A percentile compares a stretch with the other conserved stretches of the same genome.
phyloP scores from a whole-genome alignment of 2,888 invertebrate species.

The Congeria kusceri region DNA sequence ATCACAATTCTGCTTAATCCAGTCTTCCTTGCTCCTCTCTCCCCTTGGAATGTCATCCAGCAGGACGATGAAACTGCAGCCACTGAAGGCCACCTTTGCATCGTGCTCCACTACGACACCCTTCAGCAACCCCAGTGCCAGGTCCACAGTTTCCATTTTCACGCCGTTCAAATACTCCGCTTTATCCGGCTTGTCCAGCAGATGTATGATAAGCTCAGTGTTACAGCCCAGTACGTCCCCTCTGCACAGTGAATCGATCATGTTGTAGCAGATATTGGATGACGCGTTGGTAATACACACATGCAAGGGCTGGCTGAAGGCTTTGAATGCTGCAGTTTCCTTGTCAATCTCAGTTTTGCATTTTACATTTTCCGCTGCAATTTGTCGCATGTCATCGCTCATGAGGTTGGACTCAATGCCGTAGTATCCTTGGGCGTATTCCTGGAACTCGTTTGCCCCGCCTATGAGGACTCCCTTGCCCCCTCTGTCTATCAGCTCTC shows the following conservation, averaged over 20 bases:
- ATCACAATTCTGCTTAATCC: conserved; percentile 76
- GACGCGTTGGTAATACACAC: conserved; percentile 83
- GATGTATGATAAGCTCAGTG: conserved; percentile 77
- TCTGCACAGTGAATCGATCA: conserved; percentile 74
- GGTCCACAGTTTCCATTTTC: conserved; percentile 81
- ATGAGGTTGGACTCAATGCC: conserved; percentile 79
- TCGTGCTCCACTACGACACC: conserved; percentile 72
- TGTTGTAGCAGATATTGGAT: conserved; percentile 75
- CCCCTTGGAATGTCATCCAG: conserved; percentile 73
- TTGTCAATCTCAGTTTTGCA: conserved; percentile 78
- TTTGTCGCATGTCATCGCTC: conserved; percentile 80
- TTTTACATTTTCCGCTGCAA: conserved; percentile 80
- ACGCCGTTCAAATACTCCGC: conserved; percentile 73
- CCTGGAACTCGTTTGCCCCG: conserved; percentile 85
- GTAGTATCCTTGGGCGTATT: conserved; percentile 84
- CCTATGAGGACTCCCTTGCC: conserved; percentile 85
- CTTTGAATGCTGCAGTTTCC: conserved; percentile 74
- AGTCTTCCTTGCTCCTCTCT: conserved; percentile 68
- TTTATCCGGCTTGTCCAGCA: conserved; percentile 74
- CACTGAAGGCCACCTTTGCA: conserved; percentile 75
- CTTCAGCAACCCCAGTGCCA: conserved; percentile 76
- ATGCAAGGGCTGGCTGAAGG: conserved; percentile 77
- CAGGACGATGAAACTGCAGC: conserved; percentile 78
- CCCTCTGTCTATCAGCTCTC: conserved; percentile 85
- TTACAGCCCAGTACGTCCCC: conserved; percentile 80